phyloP scores from a whole-genome alignment of 2,888 invertebrate genomes.

The Xanthostigma xanthostigma region DNA sequence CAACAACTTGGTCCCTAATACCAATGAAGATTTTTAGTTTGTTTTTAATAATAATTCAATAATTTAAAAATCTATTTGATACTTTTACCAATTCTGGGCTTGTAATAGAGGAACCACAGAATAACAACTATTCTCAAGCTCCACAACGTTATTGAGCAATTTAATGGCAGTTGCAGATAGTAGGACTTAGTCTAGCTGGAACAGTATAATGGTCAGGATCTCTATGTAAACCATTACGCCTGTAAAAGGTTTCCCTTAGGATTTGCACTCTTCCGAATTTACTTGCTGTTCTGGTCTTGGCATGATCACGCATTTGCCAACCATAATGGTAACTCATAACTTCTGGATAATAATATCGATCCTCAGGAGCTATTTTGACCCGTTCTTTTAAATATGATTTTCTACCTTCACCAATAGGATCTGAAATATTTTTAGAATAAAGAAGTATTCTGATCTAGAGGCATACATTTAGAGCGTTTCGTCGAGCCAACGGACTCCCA shows the following conservation, averaged over 20 bases:
- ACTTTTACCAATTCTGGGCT: no score
- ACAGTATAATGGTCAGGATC: constrained; percentile 39
- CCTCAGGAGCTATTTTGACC: constrained; percentile 35
- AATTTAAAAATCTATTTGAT: no score
- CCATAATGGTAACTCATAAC: constrained; percentile 39
- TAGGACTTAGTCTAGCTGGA: constrained; percentile 28
- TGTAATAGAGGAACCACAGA: no score
- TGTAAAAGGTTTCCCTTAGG: constrained; percentile 39
- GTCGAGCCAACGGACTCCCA: no score
- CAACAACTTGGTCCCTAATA: no score
- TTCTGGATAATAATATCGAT: constrained; percentile 37
- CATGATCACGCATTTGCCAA: constrained; percentile 37
- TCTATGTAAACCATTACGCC: constrained; percentile 33
- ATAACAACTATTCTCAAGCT: no score
- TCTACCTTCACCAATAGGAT: constrained; percentile 1
- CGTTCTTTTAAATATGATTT: constrained; percentile 31
- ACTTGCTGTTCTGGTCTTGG: constrained; percentile 17
- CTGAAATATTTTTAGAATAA: no score
- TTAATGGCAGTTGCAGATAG: constrained; percentile 20
- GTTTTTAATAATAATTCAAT: no score
- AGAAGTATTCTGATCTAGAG: no score
- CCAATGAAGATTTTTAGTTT: no score
- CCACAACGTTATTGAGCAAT: neutral
- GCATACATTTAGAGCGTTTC: no score
- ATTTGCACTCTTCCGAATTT: constrained; percentile 36